Base-by-base conservation (phyloP, 2,888 invertebrate species). In the Tipula helvola region DNA sequence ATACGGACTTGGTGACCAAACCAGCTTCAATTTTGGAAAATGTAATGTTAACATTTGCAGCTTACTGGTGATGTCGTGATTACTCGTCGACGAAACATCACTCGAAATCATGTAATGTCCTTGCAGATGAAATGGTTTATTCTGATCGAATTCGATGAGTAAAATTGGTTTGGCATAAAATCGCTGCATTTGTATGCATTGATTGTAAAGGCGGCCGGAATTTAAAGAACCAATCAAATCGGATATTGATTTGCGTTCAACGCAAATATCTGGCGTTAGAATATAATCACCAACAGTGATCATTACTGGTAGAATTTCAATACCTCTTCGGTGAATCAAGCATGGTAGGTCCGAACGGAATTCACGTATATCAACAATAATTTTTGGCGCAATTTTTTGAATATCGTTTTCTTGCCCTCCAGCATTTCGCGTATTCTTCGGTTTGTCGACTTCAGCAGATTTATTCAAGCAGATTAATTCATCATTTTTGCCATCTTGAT, bases 1-100 rank as follows among this genome's bases (percentile, higher is more conserved):
- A 91, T 97, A 97, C 0, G 99, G 98, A 90, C 96, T 97, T 2
- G 98, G 97, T 12, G 98, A 98, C 99, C 99, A 99, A 47, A 99
- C 96, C 8, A 99, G 92, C 88, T 97, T 95, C 88, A 99, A 92
- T 89, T 96, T 95, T 0, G 99, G 99, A 92, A 99, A 99, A 90
- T 98, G 97, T 88, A 99, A 92, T 0, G 99, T 98, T n/a, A 99
- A 93, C 47, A 99, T 92, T 88, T 98, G 96, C 87, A 99, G 92
- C 90, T 97, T 97, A 88, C 97, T 95, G 89, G 96, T 95, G 83
- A 98, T 94, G 89, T 97, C 96, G 86, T 95, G 94, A 89, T 94
- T 95, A 16, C 95, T 94, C 13, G 88, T 88, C 8, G 87, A 85
- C 5, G 57, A 83, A 87, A 95, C 93, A 89, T 97, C 96, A 87